These are phyloP conservation scores for Nasonia vitripennis DNA, from an alignment of 1,140 invertebrate species.

Conservation along the genomic window DNA sequence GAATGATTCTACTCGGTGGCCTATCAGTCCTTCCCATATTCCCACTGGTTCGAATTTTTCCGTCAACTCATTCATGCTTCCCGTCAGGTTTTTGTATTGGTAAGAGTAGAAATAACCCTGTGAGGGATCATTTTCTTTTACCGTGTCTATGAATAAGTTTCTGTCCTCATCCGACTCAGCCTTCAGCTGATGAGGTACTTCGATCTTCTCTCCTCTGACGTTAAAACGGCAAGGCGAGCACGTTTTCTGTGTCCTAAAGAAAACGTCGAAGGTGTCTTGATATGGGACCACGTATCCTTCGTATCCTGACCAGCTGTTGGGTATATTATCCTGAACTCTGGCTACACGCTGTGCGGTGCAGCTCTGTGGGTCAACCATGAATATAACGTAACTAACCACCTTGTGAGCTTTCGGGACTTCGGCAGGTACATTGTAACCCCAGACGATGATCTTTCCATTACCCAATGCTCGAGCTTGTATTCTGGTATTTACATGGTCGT, in stretches of 20 bases:
- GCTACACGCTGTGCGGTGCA: background rate
- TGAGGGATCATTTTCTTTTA: background rate
- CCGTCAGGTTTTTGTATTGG: background rate
- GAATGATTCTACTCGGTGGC: no score
- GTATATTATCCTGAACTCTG: background rate
- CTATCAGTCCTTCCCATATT: no score
- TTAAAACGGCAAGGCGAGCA: background rate
- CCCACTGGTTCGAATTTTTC: no score
- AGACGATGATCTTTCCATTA: background rate
- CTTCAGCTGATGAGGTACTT: background rate
- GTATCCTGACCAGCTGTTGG: background rate
- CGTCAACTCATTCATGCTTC: no score
- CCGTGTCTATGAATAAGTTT: background rate
- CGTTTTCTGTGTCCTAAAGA: background rate
- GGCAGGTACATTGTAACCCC: background rate
- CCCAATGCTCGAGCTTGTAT: background rate
- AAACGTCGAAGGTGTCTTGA: background rate
- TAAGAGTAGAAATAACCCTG: background rate
- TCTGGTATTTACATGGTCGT: background rate
- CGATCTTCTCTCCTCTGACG: background rate
- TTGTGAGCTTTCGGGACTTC: background rate
- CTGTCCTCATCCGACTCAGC: background rate
- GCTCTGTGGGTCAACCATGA: background rate
- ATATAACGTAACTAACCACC: background rate
- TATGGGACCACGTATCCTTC: background rate